Conservation (phyloP, 1,140 invertebrate species). For the Pseudomyrmex cubaensis region DNA sequence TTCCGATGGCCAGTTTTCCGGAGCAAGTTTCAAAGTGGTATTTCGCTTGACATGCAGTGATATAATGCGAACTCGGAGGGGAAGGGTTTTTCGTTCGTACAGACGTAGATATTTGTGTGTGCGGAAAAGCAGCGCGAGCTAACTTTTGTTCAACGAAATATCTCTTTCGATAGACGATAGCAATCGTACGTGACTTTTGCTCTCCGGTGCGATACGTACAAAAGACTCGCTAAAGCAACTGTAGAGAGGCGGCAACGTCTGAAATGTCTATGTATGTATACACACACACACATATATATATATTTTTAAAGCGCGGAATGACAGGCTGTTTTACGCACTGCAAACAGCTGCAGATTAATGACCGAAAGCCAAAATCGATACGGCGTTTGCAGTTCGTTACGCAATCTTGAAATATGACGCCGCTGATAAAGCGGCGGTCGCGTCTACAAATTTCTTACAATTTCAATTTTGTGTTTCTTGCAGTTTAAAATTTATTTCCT, state of each 20-base stretch:
- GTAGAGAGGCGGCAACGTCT: constrained; percentile 7
- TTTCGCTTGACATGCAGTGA: constrained; percentile 59
- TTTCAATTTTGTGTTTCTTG: not conserved
- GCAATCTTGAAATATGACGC: constrained; percentile 16
- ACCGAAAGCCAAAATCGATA: constrained; percentile 55
- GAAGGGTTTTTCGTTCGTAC: constrained; percentile 7
- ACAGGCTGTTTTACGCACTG: constrained; percentile 43
- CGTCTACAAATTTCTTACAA: constrained; percentile 33
- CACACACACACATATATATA: not conserved
- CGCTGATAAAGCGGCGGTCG: not conserved
- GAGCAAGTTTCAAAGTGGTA: constrained; percentile 56
- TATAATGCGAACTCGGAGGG: constrained; percentile 56
- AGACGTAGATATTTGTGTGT: constrained; percentile 42
- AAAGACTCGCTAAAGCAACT: constrained; percentile 47
- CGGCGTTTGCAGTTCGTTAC: constrained; percentile 16
- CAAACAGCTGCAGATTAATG: constrained; percentile 57
- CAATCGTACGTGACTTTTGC: constrained; percentile 47
- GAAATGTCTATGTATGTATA: not conserved
- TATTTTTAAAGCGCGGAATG: constrained; percentile 34
- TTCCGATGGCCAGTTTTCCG: constrained; percentile 40
- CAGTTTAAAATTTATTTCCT: too few relatives aligned
- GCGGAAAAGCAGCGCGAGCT: constrained; percentile 28
- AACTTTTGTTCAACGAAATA: constrained; percentile 47
- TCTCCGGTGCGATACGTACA: constrained; percentile 26
- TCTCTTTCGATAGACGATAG: constrained; percentile 44